Conservation (phyloP, 2,888 invertebrate genomes). For the Hemaris fuciformis region DNA sequence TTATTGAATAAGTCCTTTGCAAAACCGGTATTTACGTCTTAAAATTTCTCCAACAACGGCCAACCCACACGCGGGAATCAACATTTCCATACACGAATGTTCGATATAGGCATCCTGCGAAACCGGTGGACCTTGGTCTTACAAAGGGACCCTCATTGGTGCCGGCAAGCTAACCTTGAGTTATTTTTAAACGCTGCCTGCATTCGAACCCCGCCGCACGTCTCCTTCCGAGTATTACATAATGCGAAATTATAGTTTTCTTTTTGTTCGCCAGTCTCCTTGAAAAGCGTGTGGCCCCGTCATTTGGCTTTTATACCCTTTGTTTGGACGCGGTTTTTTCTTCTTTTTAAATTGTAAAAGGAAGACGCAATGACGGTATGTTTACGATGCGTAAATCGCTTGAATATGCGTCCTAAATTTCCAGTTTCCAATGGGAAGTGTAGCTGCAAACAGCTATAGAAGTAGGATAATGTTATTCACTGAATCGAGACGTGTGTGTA, state of each 20-base stretch:
- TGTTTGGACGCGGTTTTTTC: conserved; percentile 78
- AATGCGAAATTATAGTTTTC: conserved; percentile 76
- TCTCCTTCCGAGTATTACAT: conserved; percentile 79
- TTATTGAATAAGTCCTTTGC: conserved; percentile 13
- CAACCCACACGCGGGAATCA: conserved; percentile 40
- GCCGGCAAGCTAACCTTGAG: conserved; percentile 72
- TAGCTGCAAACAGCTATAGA: background rate
- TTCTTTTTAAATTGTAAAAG: conserved; percentile 78
- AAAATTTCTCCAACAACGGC: conserved; percentile 29
- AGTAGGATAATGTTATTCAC: conserved; percentile 28
- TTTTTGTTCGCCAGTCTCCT: conserved; percentile 57
- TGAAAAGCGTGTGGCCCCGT: conserved; percentile 78
- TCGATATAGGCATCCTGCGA: conserved; percentile 62
- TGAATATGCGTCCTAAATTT: conserved; percentile 2
- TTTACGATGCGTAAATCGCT: conserved; percentile 70
- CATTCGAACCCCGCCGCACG: conserved; percentile 70
- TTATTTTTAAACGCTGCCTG: conserved; percentile 76
- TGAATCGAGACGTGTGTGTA: conserved; percentile 41
- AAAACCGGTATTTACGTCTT: conserved; percentile 14
- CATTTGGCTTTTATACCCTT: conserved; percentile 75
- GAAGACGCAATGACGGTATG: conserved; percentile 80
- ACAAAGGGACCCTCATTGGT: conserved; percentile 73
- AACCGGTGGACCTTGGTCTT: conserved; percentile 78
- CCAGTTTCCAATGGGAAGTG: background rate
- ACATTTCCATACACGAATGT: conserved; percentile 46